Conservation (phyloP, 1,140 invertebrate species). For the Drosophila varians region DNA sequence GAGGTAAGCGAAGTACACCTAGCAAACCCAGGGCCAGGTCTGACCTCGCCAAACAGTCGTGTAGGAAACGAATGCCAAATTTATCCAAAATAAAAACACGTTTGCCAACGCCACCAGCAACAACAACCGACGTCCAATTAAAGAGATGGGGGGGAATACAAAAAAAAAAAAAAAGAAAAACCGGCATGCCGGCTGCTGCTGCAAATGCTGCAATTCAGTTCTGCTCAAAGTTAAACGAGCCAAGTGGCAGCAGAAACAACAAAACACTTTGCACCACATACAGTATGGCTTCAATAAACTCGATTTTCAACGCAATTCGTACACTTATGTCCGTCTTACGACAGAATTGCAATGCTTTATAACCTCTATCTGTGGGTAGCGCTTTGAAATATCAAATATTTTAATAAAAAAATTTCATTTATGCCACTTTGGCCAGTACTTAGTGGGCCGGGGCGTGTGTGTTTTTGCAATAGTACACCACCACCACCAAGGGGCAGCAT, state of each 20-base stretch:
- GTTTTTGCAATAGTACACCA: conserved; percentile 29
- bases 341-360: background rate
- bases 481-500: conserved; percentile 26
- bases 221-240: conserved; percentile 58
- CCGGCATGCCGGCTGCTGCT: conserved; percentile 57
- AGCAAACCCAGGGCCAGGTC: conserved; percentile 13
- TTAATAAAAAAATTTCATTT: background rate
- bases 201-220: conserved; percentile 43
- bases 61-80: conserved; percentile 61
- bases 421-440: background rate
- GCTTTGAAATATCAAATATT: background rate
- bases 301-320: background rate
- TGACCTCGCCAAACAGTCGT: conserved; percentile 56
- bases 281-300: conserved; percentile 8
- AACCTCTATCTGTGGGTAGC: background rate
- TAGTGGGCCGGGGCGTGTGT: conserved; percentile 8
- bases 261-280: conserved; percentile 8
- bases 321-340: background rate
- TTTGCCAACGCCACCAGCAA: conserved; percentile 68
- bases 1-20: conserved; percentile 49
- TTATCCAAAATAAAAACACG: conserved; percentile 64
- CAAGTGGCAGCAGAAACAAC: conserved; percentile 36
- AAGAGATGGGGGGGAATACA: conserved; percentile 32
- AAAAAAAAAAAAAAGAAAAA: conserved; percentile 34
- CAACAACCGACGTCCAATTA: conserved; percentile 53